Percentiles rank a stretch among this genome's conserved stretches.
phyloP scores from a whole-genome alignment of 1,140 invertebrate species.

The Pogonomyrmex barbatus region DNA sequence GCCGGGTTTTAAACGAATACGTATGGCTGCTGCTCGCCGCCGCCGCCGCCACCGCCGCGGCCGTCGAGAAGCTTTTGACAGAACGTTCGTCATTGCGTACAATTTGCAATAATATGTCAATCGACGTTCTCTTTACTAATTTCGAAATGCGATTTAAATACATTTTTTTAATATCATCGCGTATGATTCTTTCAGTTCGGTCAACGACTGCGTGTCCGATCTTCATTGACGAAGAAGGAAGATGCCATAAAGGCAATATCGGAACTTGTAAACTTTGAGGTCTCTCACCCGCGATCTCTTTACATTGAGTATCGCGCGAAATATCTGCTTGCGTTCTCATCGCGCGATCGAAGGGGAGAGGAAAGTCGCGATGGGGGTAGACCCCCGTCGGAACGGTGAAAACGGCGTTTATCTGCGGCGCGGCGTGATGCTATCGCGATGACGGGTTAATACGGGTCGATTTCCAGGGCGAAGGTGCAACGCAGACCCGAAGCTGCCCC shows the following conservation, averaged over 20 bases:
- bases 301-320: neutral
- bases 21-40: slow-evolving; percentile 38
- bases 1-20: slow-evolving; percentile 56
- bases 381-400: neutral
- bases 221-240: neutral
- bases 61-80: slow-evolving; percentile 1
- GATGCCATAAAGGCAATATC: neutral
- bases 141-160: neutral
- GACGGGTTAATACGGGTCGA: slow-evolving; percentile 60
- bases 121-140: neutral
- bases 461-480: slow-evolving; percentile 41
- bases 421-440: slow-evolving; percentile 49
- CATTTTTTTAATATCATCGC: neutral
- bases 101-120: slow-evolving; percentile 47
- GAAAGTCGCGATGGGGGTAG: neutral
- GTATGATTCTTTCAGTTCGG: neutral
- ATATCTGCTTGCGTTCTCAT: neutral
- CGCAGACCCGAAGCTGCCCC: neutral
- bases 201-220: neutral
- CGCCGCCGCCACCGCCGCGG: neutral
- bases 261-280: neutral
- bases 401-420: slow-evolving; percentile 31
- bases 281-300: neutral
- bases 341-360: neutral
- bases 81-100: slow-evolving; percentile 2